Evolutionary conservation across 2,113 vertebrate genomes (phyloP).

Genomic region (Daphoenositta chrysoptera): DNA sequence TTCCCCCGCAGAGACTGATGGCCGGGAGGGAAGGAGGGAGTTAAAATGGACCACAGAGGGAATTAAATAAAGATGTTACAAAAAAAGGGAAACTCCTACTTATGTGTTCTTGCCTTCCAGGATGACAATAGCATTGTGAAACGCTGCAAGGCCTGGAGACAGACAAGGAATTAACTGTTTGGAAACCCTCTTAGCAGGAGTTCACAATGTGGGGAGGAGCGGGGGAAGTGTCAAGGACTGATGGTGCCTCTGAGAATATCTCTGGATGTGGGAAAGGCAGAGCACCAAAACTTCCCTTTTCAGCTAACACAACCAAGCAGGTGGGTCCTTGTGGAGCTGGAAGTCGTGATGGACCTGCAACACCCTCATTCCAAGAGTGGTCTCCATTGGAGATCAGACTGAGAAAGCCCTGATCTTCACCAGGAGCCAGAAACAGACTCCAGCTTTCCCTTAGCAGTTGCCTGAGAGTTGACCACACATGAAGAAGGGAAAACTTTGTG

Average conservation of each 20-base stretch:
- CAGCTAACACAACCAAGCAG: neutral
- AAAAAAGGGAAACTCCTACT: neutral
- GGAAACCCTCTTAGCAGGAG: neutral
- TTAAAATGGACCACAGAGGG: conserved; percentile 19
- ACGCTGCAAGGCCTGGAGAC: neutral
- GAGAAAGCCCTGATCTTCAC: neutral
- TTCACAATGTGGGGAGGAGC: neutral
- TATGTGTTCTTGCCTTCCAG: conserved; percentile 24
- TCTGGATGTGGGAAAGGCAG: neutral
- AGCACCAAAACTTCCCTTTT: neutral
- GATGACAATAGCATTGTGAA: conserved; percentile 38
- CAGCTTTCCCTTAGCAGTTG: neutral
- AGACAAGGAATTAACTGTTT: conserved; percentile 1
- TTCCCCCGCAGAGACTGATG: rapidly evolving
- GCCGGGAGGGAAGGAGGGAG: neutral
- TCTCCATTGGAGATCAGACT: neutral
- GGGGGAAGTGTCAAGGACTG: rapidly evolving
- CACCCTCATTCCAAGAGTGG: neutral
- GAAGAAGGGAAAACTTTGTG: neutral
- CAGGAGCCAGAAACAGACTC: neutral
- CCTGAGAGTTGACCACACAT: neutral
- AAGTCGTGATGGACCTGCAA: neutral
- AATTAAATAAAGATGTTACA: conserved; percentile 26
- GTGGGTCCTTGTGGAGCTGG: neutral
- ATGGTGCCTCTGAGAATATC: neutral